A percentile compares a stretch with the other conserved stretches of the same genome.
phyloP scores from a whole-genome alignment of 2,113 vertebrate genomes.

The Laticauda colubrina region DNA sequence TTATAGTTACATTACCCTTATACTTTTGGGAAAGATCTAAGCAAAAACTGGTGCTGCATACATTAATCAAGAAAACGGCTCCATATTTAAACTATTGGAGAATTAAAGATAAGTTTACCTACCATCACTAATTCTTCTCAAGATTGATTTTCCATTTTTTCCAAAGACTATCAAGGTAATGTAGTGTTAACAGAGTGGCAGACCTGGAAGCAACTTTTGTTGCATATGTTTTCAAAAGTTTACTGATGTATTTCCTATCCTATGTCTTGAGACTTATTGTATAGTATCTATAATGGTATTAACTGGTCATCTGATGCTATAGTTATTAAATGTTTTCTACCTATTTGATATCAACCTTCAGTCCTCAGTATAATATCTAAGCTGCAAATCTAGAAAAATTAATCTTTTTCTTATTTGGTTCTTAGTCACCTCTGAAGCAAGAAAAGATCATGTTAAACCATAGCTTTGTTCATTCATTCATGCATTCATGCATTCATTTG shows the following conservation, averaged over 20 bases:
- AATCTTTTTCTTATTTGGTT: background rate
- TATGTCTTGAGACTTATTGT: conserved; percentile 51
- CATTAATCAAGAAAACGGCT: conserved; percentile 72
- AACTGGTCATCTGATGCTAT: conserved; percentile 27
- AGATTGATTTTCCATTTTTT: conserved; percentile 33
- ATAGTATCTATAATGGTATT: conserved; percentile 48
- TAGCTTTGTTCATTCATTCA: background rate
- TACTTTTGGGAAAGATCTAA: too few relatives aligned
- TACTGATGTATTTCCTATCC: conserved; percentile 75
- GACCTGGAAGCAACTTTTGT: conserved; percentile 46
- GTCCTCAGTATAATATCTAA: conserved; percentile 24
- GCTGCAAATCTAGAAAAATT: conserved; percentile 21
- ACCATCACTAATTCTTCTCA: background rate
- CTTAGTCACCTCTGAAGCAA: conserved; percentile 11
- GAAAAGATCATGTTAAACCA: conserved; percentile 6
- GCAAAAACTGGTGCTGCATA: conserved; percentile 63
- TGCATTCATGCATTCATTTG: too few relatives aligned
- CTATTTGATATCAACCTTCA: conserved; percentile 29
- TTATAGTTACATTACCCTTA: too few relatives aligned
- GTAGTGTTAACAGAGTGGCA: conserved; percentile 9
- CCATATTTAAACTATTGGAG: conserved; percentile 56
- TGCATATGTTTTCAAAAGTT: conserved; percentile 57
- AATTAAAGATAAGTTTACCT: background rate
- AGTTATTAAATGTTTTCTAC: conserved; percentile 29
- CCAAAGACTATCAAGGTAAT: conserved; percentile 37